A percentile compares a stretch with the other conserved stretches of the same genome.
Conservation (phyloP, 2,888 invertebrate genomes). For the Camponotus fellah region DNA sequence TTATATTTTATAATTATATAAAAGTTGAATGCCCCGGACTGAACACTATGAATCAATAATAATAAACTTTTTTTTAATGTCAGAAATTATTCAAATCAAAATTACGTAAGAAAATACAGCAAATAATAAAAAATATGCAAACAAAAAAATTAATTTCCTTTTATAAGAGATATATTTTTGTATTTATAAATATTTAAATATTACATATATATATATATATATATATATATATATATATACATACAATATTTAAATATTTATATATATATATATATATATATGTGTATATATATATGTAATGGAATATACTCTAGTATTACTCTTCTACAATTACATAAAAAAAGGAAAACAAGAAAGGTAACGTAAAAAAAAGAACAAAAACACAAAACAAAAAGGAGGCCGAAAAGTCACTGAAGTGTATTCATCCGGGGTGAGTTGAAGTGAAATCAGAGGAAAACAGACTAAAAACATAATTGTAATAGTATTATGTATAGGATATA, state of each 20-base stretch:
- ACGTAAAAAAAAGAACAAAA: not conserved
- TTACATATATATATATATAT: not conserved
- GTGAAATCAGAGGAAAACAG: not conserved
- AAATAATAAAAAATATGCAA: slow-evolving; percentile 15
- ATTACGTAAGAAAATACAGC: not conserved
- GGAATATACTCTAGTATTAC: not conserved
- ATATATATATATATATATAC: too few species aligned
- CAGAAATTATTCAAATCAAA: not conserved
- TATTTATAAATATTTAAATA: slow-evolving; percentile 6
- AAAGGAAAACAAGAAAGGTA: not conserved
- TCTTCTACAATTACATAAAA: not conserved
- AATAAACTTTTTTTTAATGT: not conserved
- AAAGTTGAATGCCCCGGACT: not conserved
- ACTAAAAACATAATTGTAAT: not conserved
- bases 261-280: too few species aligned
- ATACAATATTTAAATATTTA: not conserved
- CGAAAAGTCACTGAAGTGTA: not conserved
- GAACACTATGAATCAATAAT: not conserved
- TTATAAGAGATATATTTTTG: not conserved
- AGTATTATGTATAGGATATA: not conserved
- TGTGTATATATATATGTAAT: not conserved
- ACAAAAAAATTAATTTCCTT: not conserved
- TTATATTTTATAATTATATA: not conserved
- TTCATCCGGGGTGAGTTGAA: slow-evolving; percentile 1
- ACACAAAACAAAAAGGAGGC: not conserved